phyloP scores from a whole-genome alignment of 92 coral and sea anemone species.

The Heliopora coerulea region DNA sequence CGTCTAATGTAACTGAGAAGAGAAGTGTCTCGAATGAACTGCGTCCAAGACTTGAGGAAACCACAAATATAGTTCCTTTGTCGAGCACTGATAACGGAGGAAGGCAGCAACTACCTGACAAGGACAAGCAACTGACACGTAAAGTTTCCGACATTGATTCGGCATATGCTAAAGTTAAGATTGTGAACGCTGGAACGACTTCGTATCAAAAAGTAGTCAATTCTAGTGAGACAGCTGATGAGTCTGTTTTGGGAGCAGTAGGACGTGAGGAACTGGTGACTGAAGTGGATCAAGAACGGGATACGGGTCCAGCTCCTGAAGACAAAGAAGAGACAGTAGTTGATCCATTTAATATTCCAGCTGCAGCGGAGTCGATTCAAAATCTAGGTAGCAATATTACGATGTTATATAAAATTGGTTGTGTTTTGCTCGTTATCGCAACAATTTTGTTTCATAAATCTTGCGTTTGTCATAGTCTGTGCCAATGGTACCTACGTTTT shows the following conservation, averaged over 20 bases:
- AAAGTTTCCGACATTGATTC: conserved; percentile 12
- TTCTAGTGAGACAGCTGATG: background rate
- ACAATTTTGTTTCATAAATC: no score
- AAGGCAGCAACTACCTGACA: background rate
- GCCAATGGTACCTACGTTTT: no score
- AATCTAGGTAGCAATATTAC: conserved; percentile 4
- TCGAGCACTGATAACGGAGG: background rate
- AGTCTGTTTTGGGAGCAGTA: conserved; percentile 3
- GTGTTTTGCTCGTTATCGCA: no score
- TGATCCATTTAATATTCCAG: conserved; percentile 19
- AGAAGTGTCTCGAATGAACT: background rate
- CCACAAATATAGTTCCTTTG: background rate
- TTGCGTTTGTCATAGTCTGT: no score
- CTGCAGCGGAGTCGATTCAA: conserved; percentile 23
- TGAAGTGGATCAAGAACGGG: background rate
- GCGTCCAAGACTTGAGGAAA: background rate
- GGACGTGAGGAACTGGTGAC: conserved; percentile 12
- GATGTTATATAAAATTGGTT: no score
- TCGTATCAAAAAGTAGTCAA: background rate
- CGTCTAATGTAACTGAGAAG: background rate
- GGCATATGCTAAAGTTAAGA: conserved; percentile 13
- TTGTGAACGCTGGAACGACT: background rate
- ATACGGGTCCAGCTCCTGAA: background rate
- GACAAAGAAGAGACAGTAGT: conserved; percentile 2
- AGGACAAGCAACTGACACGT: conserved; percentile 1